Evolutionary conservation across 1,140 invertebrate genomes (phyloP).

Genomic region (Diachasmimorpha longicaudata): DNA sequence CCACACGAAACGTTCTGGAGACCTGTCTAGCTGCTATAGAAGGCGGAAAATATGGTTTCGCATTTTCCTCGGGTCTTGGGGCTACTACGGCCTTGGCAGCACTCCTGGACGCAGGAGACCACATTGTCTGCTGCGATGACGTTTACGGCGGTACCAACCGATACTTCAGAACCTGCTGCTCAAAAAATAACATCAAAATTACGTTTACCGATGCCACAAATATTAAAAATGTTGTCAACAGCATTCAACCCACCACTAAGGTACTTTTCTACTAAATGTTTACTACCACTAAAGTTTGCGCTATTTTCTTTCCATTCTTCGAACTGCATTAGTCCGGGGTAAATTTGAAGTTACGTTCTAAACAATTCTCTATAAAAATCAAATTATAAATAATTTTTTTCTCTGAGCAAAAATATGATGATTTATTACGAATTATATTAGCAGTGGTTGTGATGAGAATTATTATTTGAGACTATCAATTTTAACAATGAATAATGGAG

Average conservation of each 20-base stretch:
- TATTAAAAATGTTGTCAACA: constrained; percentile 70
- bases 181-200: constrained; percentile 73
- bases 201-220: constrained; percentile 86
- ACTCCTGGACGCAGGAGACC: constrained; percentile 84
- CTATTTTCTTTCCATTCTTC: too few relatives aligned
- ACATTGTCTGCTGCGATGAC: constrained; percentile 91
- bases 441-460: too few relatives aligned
- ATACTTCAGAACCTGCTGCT: constrained; percentile 68
- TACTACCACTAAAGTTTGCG: constrained; percentile 21
- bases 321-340: too few relatives aligned
- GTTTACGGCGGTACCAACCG: constrained; percentile 93
- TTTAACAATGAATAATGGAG: too few relatives aligned
- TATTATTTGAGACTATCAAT: too few relatives aligned
- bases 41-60: constrained; percentile 83
- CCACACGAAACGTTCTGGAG: constrained; percentile 88
- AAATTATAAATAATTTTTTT: too few relatives aligned
- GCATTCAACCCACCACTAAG: constrained; percentile 85
- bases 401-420: too few relatives aligned
- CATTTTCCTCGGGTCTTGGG: constrained; percentile 91
- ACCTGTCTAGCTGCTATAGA: constrained; percentile 90
- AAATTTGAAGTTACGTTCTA: too few relatives aligned
- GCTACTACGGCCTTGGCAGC: constrained; percentile 78
- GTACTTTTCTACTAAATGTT: constrained; percentile 56
- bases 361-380: too few relatives aligned
- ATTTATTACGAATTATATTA: too few relatives aligned